Conservation (phyloP, 2,888 invertebrate genomes). For the Chirona hameri region DNA sequence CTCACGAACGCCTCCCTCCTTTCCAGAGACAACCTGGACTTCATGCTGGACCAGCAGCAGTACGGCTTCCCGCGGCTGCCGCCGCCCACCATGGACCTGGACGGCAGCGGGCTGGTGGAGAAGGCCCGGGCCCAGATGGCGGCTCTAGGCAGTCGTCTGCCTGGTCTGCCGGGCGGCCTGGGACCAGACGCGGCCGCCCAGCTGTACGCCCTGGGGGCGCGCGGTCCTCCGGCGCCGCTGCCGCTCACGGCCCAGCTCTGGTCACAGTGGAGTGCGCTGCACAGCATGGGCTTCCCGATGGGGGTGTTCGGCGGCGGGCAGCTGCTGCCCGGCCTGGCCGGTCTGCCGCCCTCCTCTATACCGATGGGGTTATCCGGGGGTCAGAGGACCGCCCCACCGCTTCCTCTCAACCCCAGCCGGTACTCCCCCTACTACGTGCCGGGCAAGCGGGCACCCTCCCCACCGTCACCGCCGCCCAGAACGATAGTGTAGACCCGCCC, state of each 20-base stretch:
- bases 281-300: constrained; percentile 38
- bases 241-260: constrained; percentile 51
- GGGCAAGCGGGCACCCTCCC: background rate
- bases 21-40: constrained; percentile 4
- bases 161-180: constrained; percentile 52
- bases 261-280: constrained; percentile 47
- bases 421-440: constrained; percentile 24
- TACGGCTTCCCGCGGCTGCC: constrained; percentile 25
- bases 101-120: constrained; percentile 39
- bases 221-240: constrained; percentile 42
- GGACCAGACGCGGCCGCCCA: constrained; percentile 44
- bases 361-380: background rate
- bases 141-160: constrained; percentile 42
- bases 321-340: constrained; percentile 36
- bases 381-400: background rate
- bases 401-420: background rate
- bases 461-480: background rate
- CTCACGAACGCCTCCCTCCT: too few species aligned
- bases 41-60: constrained; percentile 13
- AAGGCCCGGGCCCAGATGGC: constrained; percentile 39
- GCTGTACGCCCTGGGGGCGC: constrained; percentile 43
- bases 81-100: background rate
- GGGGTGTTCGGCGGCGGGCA: constrained; percentile 36
- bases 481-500: background rate
- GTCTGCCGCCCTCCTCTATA: background rate